Base-by-base conservation (phyloP, 2,797 vertebrate genomes). In the Enteromius radiatus region DNA sequence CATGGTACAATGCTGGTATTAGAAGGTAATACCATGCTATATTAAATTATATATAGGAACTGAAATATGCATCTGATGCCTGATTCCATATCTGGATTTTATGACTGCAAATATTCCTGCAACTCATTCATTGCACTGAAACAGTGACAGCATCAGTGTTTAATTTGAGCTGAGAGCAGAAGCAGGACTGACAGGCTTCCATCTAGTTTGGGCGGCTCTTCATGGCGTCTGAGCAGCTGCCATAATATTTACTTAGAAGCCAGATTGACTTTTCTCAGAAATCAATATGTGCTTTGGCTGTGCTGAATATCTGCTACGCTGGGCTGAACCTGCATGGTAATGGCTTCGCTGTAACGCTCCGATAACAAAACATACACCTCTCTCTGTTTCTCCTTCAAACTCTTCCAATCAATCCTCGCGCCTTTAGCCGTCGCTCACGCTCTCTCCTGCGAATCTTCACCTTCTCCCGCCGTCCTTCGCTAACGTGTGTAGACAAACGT, bases 181-280 rank as follows among this genome's bases (percentile, higher is more conserved):
- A 33, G 23, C 84, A 67, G 74, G 68, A 36, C 26, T 64, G 74
- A 67, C 82, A 36, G 76, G 61, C 31, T 38, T 89, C 81, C 54
- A 71, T 78, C 87, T 78, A 87, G 86, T 85, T 86, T 78, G 65
- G 59, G 68, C 23, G 75, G 85, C 88, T 91, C 87, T 49, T n/a
- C 41, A 9, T 77, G 86, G 81, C 82, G 28, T 90, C 84, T 90
- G 90, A 92, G 88, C 89, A 90, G 88, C 87, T 89, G 90, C 93
- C 91, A 92, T 90, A 93, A 93, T 93, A 94, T 95, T 95, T 93
- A 93, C 90, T 89, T 89, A 92, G 88, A 90, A 86, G 89, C 88
- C 84, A 91, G 91, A 94, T 92, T 92, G 93, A 93, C 92, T 94
- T 93, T 91, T 92, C 80, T 88, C 88, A 89, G 86, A 93, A 94